A percentile compares a stretch with the other conserved stretches of the same genome.
phyloP scores from a whole-genome alignment of 2,797 vertebrate genomes.

The Sorex maritimensis region DNA sequence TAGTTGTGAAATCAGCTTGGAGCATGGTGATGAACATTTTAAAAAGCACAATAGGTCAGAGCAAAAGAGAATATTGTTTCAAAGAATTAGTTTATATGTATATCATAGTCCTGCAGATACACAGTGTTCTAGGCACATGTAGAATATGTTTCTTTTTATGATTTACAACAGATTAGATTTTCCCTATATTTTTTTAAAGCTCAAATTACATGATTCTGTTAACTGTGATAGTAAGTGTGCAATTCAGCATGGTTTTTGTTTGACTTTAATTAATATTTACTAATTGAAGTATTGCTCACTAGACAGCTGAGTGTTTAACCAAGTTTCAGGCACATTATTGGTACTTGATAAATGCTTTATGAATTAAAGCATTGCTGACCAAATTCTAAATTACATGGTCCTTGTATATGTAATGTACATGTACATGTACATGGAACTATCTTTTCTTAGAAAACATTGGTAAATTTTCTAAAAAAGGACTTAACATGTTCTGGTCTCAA shows the following conservation, averaged over 20 bases:
- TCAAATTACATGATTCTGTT: constrained; percentile 59
- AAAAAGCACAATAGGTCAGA: background rate
- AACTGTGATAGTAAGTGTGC: constrained; percentile 48
- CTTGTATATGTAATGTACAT: background rate
- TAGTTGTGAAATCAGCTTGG: constrained; percentile 52
- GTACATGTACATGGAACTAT: background rate
- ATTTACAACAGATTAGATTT: constrained; percentile 24
- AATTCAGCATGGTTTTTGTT: constrained; percentile 48
- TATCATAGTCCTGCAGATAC: background rate
- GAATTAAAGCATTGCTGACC: constrained; percentile 64
- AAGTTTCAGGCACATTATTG: constrained; percentile 38
- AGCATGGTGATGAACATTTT: constrained; percentile 25
- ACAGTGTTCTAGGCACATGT: background rate
- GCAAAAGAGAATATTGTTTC: constrained; percentile 7
- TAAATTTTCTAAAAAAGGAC: background rate
- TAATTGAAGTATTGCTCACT: constrained; percentile 50
- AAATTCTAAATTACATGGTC: constrained; percentile 65
- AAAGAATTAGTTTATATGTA: background rate
- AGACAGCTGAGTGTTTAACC: constrained; percentile 60
- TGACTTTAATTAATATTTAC: constrained; percentile 60
- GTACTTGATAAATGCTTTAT: constrained; percentile 62
- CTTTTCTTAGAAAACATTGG: constrained; percentile 67
- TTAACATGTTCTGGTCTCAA: constrained; percentile 60
- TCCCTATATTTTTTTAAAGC: constrained; percentile 53
- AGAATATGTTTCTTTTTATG: constrained; percentile 14